These are phyloP conservation scores for Pantelozetes paolii DNA, from an alignment of 2,888 invertebrate species.

Conservation along the genomic window DNA sequence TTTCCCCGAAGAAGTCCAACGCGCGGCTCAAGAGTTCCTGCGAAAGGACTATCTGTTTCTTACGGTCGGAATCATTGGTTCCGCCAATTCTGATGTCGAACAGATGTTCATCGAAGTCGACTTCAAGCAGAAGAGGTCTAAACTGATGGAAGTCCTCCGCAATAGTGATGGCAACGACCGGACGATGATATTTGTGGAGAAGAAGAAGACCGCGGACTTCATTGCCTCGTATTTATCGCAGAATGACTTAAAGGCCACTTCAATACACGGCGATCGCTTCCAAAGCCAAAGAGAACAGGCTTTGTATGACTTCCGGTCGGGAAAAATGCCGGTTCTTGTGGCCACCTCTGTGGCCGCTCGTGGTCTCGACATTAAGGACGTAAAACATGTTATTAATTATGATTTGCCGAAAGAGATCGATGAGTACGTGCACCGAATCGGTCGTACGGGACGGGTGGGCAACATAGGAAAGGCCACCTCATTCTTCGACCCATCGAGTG, in stretches of 20 bases:
- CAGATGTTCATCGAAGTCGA: conserved; percentile 61
- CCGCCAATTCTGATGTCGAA: conserved; percentile 83
- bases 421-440: conserved; percentile 58
- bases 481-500: conserved; percentile 62
- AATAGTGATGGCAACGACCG: conserved; percentile 53
- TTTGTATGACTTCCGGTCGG: conserved; percentile 72
- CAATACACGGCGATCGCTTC: conserved; percentile 69
- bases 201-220: conserved; percentile 84
- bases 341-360: conserved; percentile 93
- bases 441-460: conserved; percentile 57
- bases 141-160: conserved; percentile 67
- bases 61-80: conserved; percentile 82
- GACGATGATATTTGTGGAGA: conserved; percentile 79
- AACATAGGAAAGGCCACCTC: conserved; percentile 55
- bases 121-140: conserved; percentile 68
- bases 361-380: conserved; percentile 81
- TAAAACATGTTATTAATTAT: conserved; percentile 60
- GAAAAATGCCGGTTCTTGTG: conserved; percentile 72
- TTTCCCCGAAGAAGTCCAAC: conserved; percentile 68
- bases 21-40: conserved; percentile 72
- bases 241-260: conserved; percentile 65
- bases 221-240: conserved; percentile 76
- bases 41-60: conserved; percentile 49
- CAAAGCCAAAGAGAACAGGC: conserved; percentile 71
- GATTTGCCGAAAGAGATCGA: conserved; percentile 56